Evolutionary conservation across 2,888 invertebrate genomes (phyloP).

Genomic region (Timandra comae): DNA sequence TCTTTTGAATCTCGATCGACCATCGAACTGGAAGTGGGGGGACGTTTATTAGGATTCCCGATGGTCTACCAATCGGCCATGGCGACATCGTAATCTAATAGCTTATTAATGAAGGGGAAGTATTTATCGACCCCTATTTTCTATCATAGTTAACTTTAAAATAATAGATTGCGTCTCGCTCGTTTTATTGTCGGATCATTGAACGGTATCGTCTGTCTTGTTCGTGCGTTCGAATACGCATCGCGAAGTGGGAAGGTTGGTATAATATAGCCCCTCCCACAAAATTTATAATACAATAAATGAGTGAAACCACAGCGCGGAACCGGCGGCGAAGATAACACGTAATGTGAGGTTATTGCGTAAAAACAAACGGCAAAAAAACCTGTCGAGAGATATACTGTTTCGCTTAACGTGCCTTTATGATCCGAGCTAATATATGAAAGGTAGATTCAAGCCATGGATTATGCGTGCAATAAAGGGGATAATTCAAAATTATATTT

Average conservation of each 20-base stretch:
- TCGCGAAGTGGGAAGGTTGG: slow-evolving; percentile 63
- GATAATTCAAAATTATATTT: slow-evolving; percentile 64
- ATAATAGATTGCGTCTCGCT: slow-evolving; percentile 55
- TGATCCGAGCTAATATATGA: slow-evolving; percentile 59
- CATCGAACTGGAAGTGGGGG: slow-evolving; percentile 73
- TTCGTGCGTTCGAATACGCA: slow-evolving; percentile 40
- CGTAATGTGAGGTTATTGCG: slow-evolving; percentile 65
- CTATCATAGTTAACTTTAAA: slow-evolving; percentile 68
- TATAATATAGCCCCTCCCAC: slow-evolving; percentile 66
- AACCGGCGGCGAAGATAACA: slow-evolving; percentile 63
- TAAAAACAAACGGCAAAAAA: slow-evolving; percentile 71
- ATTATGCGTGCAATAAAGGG: slow-evolving; percentile 62
- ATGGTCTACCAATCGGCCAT: slow-evolving; percentile 71
- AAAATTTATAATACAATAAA: slow-evolving; percentile 72
- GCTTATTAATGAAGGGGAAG: slow-evolving; percentile 75
- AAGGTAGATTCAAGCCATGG: slow-evolving; percentile 55
- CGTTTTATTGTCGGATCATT: slow-evolving; percentile 45
- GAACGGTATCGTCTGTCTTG: slow-evolving; percentile 59
- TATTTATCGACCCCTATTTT: slow-evolving; percentile 66
- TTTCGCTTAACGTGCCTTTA: slow-evolving; percentile 56
- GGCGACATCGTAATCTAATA: slow-evolving; percentile 73
- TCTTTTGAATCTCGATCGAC: slow-evolving; percentile 74
- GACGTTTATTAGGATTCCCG: slow-evolving; percentile 73
- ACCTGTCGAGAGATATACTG: slow-evolving; percentile 55
- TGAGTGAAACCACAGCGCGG: slow-evolving; percentile 55